Evolutionary conservation across 2,888 invertebrate genomes (phyloP).

Genomic region (Protonemura montana): DNA sequence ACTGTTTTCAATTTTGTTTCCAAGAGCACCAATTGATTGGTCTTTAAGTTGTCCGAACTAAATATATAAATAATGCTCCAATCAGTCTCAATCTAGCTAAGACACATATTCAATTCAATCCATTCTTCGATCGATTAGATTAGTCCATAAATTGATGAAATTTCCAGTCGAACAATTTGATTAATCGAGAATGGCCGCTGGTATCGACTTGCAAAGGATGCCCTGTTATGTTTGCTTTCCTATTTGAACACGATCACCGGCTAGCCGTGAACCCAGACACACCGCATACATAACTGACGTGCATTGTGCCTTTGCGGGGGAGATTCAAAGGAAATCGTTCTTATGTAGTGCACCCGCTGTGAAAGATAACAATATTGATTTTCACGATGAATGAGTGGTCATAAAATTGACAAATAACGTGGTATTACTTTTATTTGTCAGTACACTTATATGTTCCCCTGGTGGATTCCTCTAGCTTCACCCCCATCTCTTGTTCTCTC

Average conservation of each 20-base stretch:
- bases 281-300: background rate
- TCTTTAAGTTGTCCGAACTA: background rate
- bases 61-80: background rate
- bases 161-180: background rate
- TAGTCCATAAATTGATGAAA: background rate
- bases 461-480: background rate
- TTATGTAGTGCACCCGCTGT: constrained; percentile 17
- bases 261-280: background rate
- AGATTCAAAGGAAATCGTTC: background rate
- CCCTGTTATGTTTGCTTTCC: background rate
- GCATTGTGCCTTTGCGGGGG: background rate
- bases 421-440: constrained; percentile 30
- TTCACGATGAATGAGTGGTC: constrained; percentile 31
- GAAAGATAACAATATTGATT: constrained; percentile 25
- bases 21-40: no score
- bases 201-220: background rate
- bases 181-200: background rate
- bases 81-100: background rate
- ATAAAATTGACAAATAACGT: constrained; percentile 35
- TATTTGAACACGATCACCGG: background rate
- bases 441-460: constrained; percentile 19
- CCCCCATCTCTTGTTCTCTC: background rate
- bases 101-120: background rate
- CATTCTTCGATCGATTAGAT: background rate
- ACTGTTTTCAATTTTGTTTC: no score